Conservation (phyloP, 2,797 vertebrate species). For the Tiaroga cobitis region DNA sequence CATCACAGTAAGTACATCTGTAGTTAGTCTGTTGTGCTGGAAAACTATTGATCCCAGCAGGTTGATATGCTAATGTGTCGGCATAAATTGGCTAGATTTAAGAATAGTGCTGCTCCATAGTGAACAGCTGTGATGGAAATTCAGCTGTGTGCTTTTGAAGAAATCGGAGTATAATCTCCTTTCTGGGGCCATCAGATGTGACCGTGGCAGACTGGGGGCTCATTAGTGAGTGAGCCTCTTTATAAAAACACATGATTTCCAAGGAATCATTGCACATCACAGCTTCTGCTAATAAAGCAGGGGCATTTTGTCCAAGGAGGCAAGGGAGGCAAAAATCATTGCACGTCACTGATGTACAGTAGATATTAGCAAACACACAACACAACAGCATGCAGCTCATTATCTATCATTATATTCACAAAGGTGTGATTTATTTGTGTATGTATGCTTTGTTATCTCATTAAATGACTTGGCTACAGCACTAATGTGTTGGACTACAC, state of each 20-base stretch:
- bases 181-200: conserved; percentile 33
- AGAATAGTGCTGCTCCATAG: conserved; percentile 17
- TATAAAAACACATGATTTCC: conserved; percentile 10
- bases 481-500: conserved; percentile 24
- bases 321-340: neutral
- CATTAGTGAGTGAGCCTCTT: conserved; percentile 36
- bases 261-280: neutral
- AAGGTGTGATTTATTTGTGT: conserved; percentile 24
- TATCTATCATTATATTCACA: neutral
- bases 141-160: conserved; percentile 32
- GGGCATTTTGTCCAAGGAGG: neutral
- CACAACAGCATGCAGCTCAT: conserved; percentile 7
- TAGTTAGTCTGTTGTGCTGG: conserved; percentile 33
- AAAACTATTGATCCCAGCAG: conserved; percentile 40
- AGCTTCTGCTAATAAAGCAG: neutral
- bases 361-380: neutral
- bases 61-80: conserved; percentile 16
- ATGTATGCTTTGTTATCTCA: conserved; percentile 21
- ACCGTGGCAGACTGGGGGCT: conserved; percentile 18
- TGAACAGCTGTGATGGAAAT: conserved; percentile 19
- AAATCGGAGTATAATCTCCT: conserved; percentile 21
- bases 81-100: conserved; percentile 14
- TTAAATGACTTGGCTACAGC: conserved; percentile 19
- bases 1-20: conserved; percentile 34
- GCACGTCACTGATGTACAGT: neutral